Percentiles rank a stretch among this genome's conserved stretches.
phyloP scores from a whole-genome alignment of 2,888 invertebrate genomes.

The Hirtodrosophila cameraria region DNA sequence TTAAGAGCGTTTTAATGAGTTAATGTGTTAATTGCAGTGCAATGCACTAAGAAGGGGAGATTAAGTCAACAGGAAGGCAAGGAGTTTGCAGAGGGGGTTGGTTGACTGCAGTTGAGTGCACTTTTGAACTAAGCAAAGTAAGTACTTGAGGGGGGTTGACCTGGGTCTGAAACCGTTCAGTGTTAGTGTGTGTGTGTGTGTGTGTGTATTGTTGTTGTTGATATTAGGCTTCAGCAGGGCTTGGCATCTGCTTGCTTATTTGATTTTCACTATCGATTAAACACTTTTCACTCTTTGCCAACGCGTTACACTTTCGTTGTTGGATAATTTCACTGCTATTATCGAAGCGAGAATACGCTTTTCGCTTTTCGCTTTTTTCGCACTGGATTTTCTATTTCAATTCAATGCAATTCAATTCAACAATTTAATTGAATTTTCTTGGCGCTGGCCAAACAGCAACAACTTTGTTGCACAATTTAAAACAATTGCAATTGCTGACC shows the following conservation, averaged over 20 bases:
- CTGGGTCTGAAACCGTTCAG: constrained; percentile 45
- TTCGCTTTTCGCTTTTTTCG: constrained; percentile 48
- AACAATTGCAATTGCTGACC: constrained; percentile 59
- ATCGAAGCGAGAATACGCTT: constrained; percentile 22
- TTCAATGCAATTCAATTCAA: constrained; percentile 21
- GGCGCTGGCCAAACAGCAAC: constrained; percentile 14
- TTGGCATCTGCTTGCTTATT: constrained; percentile 42
- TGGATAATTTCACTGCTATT: constrained; percentile 49
- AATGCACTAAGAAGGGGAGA: constrained; percentile 50
- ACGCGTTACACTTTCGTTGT: constrained; percentile 46
- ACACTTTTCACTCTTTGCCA: constrained; percentile 61
- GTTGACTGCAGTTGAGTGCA: constrained; percentile 48
- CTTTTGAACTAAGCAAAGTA: constrained; percentile 38
- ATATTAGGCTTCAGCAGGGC: constrained; percentile 18
- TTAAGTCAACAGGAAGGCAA: constrained; percentile 6
- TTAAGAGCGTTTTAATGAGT: background rate
- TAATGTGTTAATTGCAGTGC: constrained; percentile 62
- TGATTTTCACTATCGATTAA: constrained; percentile 73
- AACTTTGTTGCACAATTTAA: constrained; percentile 55
- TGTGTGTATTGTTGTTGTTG: constrained; percentile 17
- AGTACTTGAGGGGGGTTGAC: constrained; percentile 46
- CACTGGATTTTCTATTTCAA: constrained; percentile 27
- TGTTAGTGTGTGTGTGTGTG: background rate
- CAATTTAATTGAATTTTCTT: constrained; percentile 52
- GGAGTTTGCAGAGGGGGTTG: constrained; percentile 14